A percentile compares a stretch with the other conserved stretches of the same genome.
These are phyloP conservation scores for Ptiloglossa arizonensis DNA, from an alignment of 1,140 invertebrate species.

Conservation along the genomic window DNA sequence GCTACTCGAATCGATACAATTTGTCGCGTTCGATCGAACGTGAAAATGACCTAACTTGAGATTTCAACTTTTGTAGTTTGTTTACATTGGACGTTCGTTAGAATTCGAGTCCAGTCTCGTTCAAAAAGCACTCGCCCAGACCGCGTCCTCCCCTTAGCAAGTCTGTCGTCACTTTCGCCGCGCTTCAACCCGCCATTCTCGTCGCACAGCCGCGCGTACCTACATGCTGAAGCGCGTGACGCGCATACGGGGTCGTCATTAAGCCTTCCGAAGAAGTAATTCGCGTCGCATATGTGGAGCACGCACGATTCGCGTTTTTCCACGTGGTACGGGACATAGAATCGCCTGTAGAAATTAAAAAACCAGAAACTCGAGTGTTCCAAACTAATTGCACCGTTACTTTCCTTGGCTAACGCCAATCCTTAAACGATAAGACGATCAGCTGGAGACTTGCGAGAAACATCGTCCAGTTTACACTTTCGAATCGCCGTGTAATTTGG, in stretches of 20 bases:
- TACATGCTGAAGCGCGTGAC: conserved; percentile 67
- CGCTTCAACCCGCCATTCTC: conserved; percentile 53
- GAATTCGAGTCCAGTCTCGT: not conserved
- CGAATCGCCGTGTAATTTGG: too few relatives aligned
- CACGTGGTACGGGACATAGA: conserved; percentile 8
- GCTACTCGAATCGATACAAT: too few relatives aligned
- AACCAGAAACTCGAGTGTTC: not conserved
- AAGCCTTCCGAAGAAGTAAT: conserved; percentile 46
- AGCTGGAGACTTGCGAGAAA: too few relatives aligned
- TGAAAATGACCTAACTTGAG: not conserved
- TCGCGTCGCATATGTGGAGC: conserved; percentile 54
- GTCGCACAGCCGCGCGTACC: conserved; percentile 45
- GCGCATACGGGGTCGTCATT: conserved; percentile 72
- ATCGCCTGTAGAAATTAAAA: not conserved
- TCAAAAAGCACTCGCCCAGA: too few relatives aligned
- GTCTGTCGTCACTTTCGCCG: conserved; percentile 63
- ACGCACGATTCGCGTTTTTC: conserved; percentile 9
- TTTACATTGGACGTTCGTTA: not conserved
- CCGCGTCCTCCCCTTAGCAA: not conserved
- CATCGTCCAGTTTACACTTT: too few relatives aligned
- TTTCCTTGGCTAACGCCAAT: too few relatives aligned
- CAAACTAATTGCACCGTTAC: not conserved
- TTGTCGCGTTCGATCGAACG: not conserved
- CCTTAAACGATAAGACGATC: too few relatives aligned
- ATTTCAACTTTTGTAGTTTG: not conserved